Conservation (phyloP, 2,888 invertebrate species). For the Nipponacmea schrenckii region DNA sequence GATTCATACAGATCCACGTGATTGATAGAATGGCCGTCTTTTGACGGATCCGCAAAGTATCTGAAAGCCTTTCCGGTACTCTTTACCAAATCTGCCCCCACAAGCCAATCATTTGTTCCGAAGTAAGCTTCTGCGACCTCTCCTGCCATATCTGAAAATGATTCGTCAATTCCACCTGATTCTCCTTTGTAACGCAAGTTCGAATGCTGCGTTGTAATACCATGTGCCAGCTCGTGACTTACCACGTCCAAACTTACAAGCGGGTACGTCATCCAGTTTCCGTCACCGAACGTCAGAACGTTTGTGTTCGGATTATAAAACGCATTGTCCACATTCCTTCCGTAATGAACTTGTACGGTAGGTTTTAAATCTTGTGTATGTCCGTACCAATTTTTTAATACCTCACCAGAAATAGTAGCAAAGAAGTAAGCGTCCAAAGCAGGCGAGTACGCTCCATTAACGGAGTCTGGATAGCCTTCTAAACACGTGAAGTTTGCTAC, state of each 20-base stretch:
- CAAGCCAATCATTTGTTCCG: conserved; percentile 29
- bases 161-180: conserved; percentile 49
- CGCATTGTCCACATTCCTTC: conserved; percentile 38
- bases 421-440: conserved; percentile 42
- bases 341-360: conserved; percentile 44
- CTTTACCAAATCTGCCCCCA: conserved; percentile 34
- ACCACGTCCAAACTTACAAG: conserved; percentile 41
- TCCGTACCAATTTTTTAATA: conserved; percentile 46
- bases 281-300: conserved; percentile 45
- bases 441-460: conserved; percentile 44
- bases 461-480: conserved; percentile 31
- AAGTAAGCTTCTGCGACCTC: conserved; percentile 38
- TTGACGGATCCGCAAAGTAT: conserved; percentile 39
- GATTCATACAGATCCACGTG: conserved; percentile 32
- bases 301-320: conserved; percentile 46
- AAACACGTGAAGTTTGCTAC: conserved; percentile 35
- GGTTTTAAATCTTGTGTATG: conserved; percentile 28
- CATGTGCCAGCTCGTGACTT: conserved; percentile 49
- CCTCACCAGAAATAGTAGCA: conserved; percentile 37
- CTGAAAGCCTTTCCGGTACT: conserved; percentile 29
- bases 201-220: conserved; percentile 41
- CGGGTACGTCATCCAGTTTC: conserved; percentile 33
- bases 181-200: conserved; percentile 41
- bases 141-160: conserved; percentile 48
- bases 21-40: conserved; percentile 42